Evolutionary conservation across 2,113 vertebrate genomes (phyloP), one percentile per base, ranked within the genome.

Genomic region (Rhinolophus sinicus): DNA sequence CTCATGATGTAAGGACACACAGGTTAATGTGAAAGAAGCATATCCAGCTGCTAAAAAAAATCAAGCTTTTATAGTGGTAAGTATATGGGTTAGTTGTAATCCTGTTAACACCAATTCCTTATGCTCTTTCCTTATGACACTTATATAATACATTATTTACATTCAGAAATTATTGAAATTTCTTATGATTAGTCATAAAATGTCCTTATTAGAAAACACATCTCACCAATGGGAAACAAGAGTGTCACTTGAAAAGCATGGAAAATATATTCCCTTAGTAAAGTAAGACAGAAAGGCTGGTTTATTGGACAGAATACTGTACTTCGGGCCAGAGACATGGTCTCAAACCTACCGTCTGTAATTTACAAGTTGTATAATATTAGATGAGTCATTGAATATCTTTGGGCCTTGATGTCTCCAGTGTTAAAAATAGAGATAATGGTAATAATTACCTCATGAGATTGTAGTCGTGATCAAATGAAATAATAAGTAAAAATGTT

Each of bases 161-260:
- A 50, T 33, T 96, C 6, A 88, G 40, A 78, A 90, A 18, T 80
- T 95, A 88, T 54, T 91, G 26, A 67, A 91, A 95, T 69, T 85
- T 62, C 26, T 82, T 88, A 19, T 11, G 38, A 80, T 93, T 60
- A 52, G 24, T 58, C 77, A 65, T 58, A 94, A 75, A 86, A 88
- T 0, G 12, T 30, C 28, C 28, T 78, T 30, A 70, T 90, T 58
- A 78, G 16, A 28, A 62, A 81, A 60, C 15, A 77, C 40, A n/a
- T 30, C 19, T 70, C 82, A 64, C 22, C 33, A 65, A 67, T 11
- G 44, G 35, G 5, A 92, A 85, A 16, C 1, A 69, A 40, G 16
- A 6, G 0, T 58, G 94, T 88, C 26, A 35, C 21, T 60, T 77
- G 21, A 60, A 81, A 72, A 67, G 6, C 26, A 70, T 21, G 28